Conservation (phyloP, 2,797 vertebrate genomes). For the Pelodytes ibericus region DNA sequence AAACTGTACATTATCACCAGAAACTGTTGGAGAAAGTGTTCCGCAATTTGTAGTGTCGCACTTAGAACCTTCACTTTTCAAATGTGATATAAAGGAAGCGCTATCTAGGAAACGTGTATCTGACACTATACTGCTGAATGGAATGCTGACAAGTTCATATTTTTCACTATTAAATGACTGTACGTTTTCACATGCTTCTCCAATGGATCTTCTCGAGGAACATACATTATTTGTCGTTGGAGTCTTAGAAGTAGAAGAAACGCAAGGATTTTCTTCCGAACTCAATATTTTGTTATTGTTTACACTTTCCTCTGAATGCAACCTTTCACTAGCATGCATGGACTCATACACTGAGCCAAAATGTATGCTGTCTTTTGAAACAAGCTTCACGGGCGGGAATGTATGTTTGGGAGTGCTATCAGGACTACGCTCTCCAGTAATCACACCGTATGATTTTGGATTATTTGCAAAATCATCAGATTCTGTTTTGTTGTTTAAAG, state of each 20-base stretch:
- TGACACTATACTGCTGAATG: slow-evolving; percentile 28
- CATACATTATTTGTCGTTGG: not conserved
- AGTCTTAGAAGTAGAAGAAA: slow-evolving; percentile 7
- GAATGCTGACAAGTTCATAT: slow-evolving; percentile 55
- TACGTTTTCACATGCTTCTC: not conserved
- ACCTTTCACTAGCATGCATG: not conserved
- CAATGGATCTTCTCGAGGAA: not conserved
- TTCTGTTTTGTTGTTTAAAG: slow-evolving; percentile 49
- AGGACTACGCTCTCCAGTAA: slow-evolving; percentile 6
- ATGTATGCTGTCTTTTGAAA: slow-evolving; percentile 38
- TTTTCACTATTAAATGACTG: slow-evolving; percentile 49
- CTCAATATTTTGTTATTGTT: slow-evolving; percentile 6
- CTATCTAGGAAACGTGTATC: not conserved
- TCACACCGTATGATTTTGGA: not conserved
- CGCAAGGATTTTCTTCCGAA: slow-evolving; percentile 29
- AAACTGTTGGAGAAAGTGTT: slow-evolving; percentile 63
- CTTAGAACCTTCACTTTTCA: not conserved
- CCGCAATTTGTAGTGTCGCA: slow-evolving; percentile 56
- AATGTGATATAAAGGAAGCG: not conserved
- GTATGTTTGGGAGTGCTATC: not conserved
- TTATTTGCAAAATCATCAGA: slow-evolving; percentile 36
- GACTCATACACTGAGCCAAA: slow-evolving; percentile 28
- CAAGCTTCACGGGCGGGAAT: slow-evolving; percentile 15
- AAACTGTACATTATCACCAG: slow-evolving; percentile 61
- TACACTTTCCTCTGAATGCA: slow-evolving; percentile 21